phyloP scores from a whole-genome alignment of 1,140 invertebrate genomes.

The Drosophila varians region DNA sequence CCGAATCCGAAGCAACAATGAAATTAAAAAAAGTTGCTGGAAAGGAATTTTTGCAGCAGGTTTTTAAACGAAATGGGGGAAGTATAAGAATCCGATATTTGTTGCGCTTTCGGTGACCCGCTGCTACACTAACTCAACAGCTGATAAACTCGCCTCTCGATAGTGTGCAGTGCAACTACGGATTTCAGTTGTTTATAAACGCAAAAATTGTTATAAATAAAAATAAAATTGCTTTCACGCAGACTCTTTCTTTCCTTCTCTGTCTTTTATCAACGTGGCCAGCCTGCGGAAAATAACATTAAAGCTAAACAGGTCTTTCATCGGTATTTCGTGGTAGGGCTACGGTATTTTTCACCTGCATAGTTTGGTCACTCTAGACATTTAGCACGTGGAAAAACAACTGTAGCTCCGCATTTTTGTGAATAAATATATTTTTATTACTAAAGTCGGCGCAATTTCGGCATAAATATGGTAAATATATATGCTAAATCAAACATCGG shows the following conservation, averaged over 20 bases:
- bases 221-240: constrained; percentile 50
- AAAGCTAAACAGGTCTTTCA: constrained; percentile 2
- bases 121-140: constrained; percentile 17
- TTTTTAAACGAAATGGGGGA: constrained; percentile 8
- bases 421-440: constrained; percentile 34
- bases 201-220: constrained; percentile 53
- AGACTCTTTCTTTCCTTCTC: constrained; percentile 6
- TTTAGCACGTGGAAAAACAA: constrained; percentile 77
- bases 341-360: background rate
- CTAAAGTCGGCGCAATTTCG: constrained; percentile 43
- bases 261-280: constrained; percentile 27
- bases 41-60: constrained; percentile 33
- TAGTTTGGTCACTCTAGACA: constrained; percentile 34
- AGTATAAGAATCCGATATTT: constrained; percentile 1
- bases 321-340: constrained; percentile 4
- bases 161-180: constrained; percentile 3
- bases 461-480: constrained; percentile 64
- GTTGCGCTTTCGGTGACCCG: background rate
- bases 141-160: constrained; percentile 10
- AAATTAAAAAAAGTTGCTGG: constrained; percentile 13
- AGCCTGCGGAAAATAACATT: constrained; percentile 15
- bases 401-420: constrained; percentile 24
- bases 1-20: constrained; percentile 28
- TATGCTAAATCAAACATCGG: too few species aligned
- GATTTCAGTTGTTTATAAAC: constrained; percentile 44